Base-by-base conservation (phyloP, 2,113 vertebrate genomes). In the Hemiprocne comata region DNA sequence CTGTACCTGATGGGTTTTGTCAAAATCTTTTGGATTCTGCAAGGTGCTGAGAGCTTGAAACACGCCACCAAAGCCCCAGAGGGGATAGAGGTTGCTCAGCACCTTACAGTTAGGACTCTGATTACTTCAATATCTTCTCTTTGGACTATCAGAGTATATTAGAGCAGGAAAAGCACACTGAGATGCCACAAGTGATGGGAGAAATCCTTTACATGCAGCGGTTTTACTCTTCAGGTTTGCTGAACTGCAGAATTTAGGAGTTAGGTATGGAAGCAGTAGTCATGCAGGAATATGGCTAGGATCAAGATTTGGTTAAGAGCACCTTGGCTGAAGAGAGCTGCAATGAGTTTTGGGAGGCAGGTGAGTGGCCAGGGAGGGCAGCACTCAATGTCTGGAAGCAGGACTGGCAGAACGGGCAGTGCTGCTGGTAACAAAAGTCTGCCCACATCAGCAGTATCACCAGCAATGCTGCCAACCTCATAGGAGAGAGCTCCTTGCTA, bases 361-460 rank as follows among this genome's bases (percentile, higher is more conserved):
- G 1, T 26, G 31, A 16, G 6, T 31, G 48, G 4, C 21, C 17
- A 2, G 0, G 3, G 6, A 1, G 1, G 15, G 64, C 11, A 84
- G 24, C 50, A 61, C 38, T 9, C 0, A 3, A 16, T 3, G 19
- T 69, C 48, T 65, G 66, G 19, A 51, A 14, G 23, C 29, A 73
- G 55, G n/a, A 51, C 21, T 65, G 15, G 5, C 25, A 51, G 21
- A 18, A 7, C 2, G 2, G 18, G 13, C 2, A 1, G 19, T 69
- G 31, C n/a, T 0, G 0, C 21, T 75, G 34, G 69, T 73, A 80
- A 60, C 50, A 42, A 46, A 46, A 40, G 11, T 74, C 40, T 60
- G 5, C 34, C 21, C 7, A 3, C 17, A 11, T 6, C 0, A 0
- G 4, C 24, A 55, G 10, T 40, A 24, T 21, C 44, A 46, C 17